Percentiles rank a stretch among this genome's conserved stretches.
phyloP scores from a whole-genome alignment of 2,113 vertebrate species.

The Tympanuchus pallidicinctus region DNA sequence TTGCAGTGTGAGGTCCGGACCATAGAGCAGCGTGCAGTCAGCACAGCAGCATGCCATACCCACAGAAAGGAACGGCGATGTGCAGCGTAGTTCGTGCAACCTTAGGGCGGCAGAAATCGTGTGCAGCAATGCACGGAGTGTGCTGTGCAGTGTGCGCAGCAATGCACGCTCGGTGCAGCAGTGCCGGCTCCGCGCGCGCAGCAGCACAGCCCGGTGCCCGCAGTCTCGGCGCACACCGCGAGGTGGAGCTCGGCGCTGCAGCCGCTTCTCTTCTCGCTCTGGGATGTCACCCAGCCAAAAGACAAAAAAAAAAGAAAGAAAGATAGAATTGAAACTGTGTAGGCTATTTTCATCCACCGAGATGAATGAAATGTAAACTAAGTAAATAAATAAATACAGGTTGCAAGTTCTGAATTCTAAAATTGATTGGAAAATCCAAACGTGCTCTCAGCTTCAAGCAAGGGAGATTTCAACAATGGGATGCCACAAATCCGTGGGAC shows the following conservation, averaged over 20 bases:
- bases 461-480: background rate
- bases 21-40: fast-evolving
- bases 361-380: conserved; percentile 37
- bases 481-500: background rate
- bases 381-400: background rate
- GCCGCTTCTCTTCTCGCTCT: fast-evolving
- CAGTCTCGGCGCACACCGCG: background rate
- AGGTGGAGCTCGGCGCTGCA: conserved; percentile 29
- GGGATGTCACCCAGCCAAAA: background rate
- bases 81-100: background rate
- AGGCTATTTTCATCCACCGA: conserved; percentile 22
- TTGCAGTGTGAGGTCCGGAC: fast-evolving
- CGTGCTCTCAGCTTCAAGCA: conserved; percentile 3
- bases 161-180: no score
- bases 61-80: no score
- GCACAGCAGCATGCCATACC: fast-evolving
- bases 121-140: background rate
- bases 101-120: fast-evolving
- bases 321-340: conserved; percentile 13
- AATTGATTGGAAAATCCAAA: conserved; percentile 4
- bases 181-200: background rate
- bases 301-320: background rate
- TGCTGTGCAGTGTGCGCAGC: fast-evolving
- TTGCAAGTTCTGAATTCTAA: conserved; percentile 30
- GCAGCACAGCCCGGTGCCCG: background rate